Percentiles rank a stretch among this genome's conserved stretches.
phyloP scores from a whole-genome alignment of 2,113 vertebrate species.

The Chaetura pelagica region DNA sequence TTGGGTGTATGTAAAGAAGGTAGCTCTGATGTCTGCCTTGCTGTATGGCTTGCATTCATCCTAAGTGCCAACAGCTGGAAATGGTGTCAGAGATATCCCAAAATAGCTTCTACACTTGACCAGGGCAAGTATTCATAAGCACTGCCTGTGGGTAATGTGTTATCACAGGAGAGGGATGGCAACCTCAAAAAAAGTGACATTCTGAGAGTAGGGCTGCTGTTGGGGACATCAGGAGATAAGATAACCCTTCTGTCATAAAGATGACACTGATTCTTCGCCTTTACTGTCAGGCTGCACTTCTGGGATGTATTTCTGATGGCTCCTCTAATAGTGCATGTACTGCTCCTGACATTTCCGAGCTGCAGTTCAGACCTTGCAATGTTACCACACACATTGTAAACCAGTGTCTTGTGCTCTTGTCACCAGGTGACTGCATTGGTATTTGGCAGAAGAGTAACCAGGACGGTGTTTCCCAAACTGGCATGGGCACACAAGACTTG shows the following conservation, averaged over 20 bases:
- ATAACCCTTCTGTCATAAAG: not conserved
- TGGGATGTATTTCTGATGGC: not conserved
- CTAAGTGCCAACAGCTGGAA: not conserved
- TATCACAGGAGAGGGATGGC: not conserved
- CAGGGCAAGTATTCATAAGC: not conserved
- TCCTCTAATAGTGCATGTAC: not conserved
- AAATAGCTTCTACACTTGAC: not conserved
- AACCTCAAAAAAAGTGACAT: rapidly evolving
- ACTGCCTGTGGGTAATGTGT: not conserved
- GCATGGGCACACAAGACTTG: not conserved
- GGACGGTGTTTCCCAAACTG: not conserved
- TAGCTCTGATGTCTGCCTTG: not conserved
- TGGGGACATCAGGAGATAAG: rapidly evolving
- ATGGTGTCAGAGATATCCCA: not conserved
- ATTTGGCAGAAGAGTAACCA: not conserved
- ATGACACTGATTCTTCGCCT: not conserved
- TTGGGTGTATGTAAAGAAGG: not conserved
- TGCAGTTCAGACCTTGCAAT: not conserved
- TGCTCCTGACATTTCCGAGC: not conserved
- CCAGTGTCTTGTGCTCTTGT: not conserved
- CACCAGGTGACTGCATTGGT: not conserved
- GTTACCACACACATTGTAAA: not conserved
- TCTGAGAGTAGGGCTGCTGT: not conserved
- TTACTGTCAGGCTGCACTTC: not conserved
- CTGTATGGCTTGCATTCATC: rapidly evolving